Percentiles rank a stretch among this genome's conserved stretches.
Conservation (phyloP, 2,113 vertebrate species). For the Microcebus lehilahytsara region DNA sequence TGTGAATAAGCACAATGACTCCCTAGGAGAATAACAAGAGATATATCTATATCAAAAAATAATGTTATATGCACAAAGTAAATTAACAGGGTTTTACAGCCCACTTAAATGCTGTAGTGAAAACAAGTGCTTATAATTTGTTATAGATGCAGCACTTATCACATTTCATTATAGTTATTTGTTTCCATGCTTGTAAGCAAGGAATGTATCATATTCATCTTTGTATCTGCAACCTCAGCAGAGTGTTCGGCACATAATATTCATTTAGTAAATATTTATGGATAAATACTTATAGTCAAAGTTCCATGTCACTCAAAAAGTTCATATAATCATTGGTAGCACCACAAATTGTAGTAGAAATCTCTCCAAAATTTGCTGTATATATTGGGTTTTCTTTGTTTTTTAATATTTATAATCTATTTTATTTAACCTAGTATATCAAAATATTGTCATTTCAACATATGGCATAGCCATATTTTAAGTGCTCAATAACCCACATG, state of each 20-base stretch:
- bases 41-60: conserved; percentile 42
- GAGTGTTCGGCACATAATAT: neutral
- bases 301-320: neutral
- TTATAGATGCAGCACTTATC: neutral
- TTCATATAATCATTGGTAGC: neutral
- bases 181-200: conserved; percentile 5
- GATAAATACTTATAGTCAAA: neutral
- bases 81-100: conserved; percentile 59
- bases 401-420: too few species aligned
- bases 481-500: too few species aligned
- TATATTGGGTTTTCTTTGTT: neutral
- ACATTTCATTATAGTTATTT: conserved; percentile 53
- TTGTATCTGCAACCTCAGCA: conserved; percentile 16
- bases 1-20: conserved; percentile 61
- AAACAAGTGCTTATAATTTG: conserved; percentile 49
- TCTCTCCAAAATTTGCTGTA: neutral
- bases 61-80: conserved; percentile 36
- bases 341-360: neutral
- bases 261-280: neutral
- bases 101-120: conserved; percentile 34
- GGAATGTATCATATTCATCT: neutral
- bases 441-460: too few species aligned
- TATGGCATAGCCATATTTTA: too few species aligned
- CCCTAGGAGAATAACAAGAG: conserved; percentile 55
- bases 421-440: too few species aligned